Percentiles rank a stretch among this genome's conserved stretches.
phyloP scores from a whole-genome alignment of 1,140 invertebrate genomes.

The Heliothis virescens region DNA sequence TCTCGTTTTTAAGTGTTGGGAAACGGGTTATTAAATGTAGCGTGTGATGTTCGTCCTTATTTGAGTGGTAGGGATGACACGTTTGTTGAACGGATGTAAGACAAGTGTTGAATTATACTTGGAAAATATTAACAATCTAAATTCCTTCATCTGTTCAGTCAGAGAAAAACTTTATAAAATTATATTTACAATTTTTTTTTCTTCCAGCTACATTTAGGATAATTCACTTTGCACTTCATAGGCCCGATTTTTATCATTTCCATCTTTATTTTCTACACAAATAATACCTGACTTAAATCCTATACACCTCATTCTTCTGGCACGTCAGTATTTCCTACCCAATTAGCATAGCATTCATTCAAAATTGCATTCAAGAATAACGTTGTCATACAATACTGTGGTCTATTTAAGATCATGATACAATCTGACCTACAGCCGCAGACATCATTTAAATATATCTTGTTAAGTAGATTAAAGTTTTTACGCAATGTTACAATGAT shows the following conservation, averaged over 20 bases:
- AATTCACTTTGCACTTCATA: no score
- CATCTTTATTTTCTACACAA: no score
- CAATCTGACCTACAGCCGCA: conserved; percentile 57
- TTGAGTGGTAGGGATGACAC: background rate
- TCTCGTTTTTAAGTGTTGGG: conserved; percentile 14
- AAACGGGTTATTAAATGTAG: conserved; percentile 37
- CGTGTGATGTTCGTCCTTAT: conserved; percentile 18
- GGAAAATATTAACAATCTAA: background rate
- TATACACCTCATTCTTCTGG: background rate
- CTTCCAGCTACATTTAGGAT: no score
- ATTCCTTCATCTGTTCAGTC: no score
- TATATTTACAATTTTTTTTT: no score
- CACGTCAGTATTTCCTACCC: background rate
- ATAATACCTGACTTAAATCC: no score
- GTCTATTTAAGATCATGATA: conserved; percentile 64
- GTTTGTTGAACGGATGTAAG: background rate
- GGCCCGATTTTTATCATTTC: no score
- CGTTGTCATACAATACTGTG: conserved; percentile 51
- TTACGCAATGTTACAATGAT: conserved; percentile 58
- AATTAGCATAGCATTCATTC: conserved; percentile 34
- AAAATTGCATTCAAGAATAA: conserved; percentile 47
- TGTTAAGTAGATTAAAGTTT: conserved; percentile 68
- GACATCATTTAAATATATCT: conserved; percentile 64
- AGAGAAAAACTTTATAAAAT: no score
- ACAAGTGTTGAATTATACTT: background rate